Evolutionary conservation across 2,113 vertebrate genomes (phyloP).

Genomic region (Prunella himalayana): DNA sequence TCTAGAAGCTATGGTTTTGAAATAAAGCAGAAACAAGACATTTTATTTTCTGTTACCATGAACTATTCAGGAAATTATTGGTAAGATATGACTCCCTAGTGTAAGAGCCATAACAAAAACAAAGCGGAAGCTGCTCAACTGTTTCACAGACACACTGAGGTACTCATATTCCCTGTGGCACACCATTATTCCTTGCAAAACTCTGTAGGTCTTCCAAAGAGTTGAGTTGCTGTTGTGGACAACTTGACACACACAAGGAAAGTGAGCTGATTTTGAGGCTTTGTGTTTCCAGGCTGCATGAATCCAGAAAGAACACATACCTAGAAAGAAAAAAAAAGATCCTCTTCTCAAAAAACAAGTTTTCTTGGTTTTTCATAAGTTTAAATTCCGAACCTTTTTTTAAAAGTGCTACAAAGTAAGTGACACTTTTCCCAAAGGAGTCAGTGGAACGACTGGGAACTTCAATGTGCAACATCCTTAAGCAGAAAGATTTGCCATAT

Average conservation of each 20-base stretch:
- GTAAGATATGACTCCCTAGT: neutral
- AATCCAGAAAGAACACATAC: constrained; percentile 78
- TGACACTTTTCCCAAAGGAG: neutral
- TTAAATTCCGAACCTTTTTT: neutral
- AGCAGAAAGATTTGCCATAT: neutral
- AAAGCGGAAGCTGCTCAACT: neutral
- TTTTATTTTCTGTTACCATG: neutral
- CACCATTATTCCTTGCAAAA: constrained; percentile 78
- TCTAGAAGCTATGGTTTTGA: neutral
- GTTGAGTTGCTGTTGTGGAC: constrained; percentile 74
- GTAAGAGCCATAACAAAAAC: neutral
- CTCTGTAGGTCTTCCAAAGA: constrained; percentile 75
- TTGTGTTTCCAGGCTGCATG: constrained; percentile 63
- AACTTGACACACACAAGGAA: constrained; percentile 75
- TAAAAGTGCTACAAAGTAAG: neutral
- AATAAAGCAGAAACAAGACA: neutral
- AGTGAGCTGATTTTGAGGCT: constrained; percentile 46
- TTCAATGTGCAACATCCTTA: neutral
- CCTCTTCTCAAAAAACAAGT: neutral
- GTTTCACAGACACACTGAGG: neutral
- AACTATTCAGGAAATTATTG: neutral
- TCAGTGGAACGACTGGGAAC: neutral
- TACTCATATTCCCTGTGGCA: constrained; percentile 1
- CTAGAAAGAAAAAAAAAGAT: constrained; percentile 52
- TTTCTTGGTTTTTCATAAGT: neutral